Conservation (phyloP, 2,113 vertebrate genomes). For the Leucoraja erinaceus region DNA sequence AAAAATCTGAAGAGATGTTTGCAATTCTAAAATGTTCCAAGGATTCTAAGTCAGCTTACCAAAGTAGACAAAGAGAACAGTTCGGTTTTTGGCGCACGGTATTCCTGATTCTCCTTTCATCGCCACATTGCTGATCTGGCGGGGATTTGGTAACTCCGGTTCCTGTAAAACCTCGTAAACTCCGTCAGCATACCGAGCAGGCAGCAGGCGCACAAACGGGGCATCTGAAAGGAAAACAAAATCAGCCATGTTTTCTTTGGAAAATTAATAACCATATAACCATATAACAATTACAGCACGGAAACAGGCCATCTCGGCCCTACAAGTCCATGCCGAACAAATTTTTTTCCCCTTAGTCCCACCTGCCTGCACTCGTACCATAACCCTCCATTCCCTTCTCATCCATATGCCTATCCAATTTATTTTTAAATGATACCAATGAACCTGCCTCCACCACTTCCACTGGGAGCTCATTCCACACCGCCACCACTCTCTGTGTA, state of each 20-base stretch:
- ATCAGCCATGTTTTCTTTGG: not conserved
- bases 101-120: constrained; percentile 28
- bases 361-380: too few species aligned
- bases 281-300: too few species aligned
- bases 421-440: too few species aligned
- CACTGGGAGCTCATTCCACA: too few species aligned
- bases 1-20: not conserved
- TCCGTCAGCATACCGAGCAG: constrained; percentile 36
- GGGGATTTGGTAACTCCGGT: constrained; percentile 32
- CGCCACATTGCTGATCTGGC: constrained; percentile 8
- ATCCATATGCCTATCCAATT: too few species aligned
- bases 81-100: constrained; percentile 30
- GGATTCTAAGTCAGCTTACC: not conserved
- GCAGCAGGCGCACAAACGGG: constrained; percentile 16
- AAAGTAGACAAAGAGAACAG: constrained; percentile 35
- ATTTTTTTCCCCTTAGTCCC: too few species aligned
- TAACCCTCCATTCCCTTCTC: too few species aligned
- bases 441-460: too few species aligned
- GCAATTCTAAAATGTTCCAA: not conserved
- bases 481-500: too few species aligned
- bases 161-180: not conserved
- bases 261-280: too few species aligned
- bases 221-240: not conserved
- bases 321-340: too few species aligned
- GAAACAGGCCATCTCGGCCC: too few species aligned